Base-by-base conservation (phyloP, 23 tunicate species). In the Oikopleura albicans region DNA sequence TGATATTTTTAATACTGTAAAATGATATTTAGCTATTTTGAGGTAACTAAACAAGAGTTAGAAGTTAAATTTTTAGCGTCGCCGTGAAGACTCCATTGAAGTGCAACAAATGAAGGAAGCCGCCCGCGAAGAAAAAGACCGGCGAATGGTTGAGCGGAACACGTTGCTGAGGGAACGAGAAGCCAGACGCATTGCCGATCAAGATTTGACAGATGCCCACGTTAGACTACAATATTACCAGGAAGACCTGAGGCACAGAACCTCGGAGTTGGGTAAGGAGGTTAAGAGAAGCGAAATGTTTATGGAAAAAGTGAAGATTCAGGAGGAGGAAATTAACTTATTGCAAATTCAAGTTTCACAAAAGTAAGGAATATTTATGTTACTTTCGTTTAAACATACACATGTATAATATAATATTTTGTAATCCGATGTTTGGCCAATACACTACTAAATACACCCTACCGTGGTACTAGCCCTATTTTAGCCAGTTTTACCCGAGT, bases 41-140 rank as follows among this genome's bases (percentile, higher is more conserved):
- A n/a, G n/a, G n/a, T n/a, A n/a, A n/a, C n/a, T n/a, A n/a, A n/a
- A n/a, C n/a, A n/a, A n/a, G n/a, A n/a, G n/a, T n/a, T n/a, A n/a
- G n/a, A n/a, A n/a, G n/a, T 31, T 29, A 71, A 12, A 2, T 37
- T 16, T 71, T 71, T 71, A 71, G 79, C 79, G 79, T 16, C 35
- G 27, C 4, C 34, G 35, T 22, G 79, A 16, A 16, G 34, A 16
- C 31, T 71, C 79, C 2, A 71, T 71, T 37, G 79, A 71, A 71
- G 34, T 71, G 28, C 79, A 71, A 71, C 79, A 71, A 29, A 71
- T 71, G 79, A 71, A 71, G 31, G 79, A 71, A 71, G 79, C 79
- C 31, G 79, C 79, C 4, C 27, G 35, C 27, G 79, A 71, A 71
- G 79, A 71, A 29, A 71, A 71, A 16, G 79, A 71, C 2, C 79